Conservation (phyloP, 2,797 vertebrate genomes). For the Eidolon dupreanum region DNA sequence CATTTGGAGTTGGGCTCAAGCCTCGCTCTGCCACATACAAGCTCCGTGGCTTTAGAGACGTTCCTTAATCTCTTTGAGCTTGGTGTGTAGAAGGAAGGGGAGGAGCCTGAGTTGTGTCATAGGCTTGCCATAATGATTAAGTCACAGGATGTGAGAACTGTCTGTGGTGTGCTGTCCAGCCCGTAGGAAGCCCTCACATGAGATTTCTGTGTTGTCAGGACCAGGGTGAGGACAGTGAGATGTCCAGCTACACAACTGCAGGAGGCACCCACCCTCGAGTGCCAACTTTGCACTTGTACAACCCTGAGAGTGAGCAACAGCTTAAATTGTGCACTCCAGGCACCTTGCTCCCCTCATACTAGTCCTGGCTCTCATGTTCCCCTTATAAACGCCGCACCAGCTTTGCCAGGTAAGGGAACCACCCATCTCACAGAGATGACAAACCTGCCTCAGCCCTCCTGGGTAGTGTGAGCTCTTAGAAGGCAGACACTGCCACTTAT, state of each 20-base stretch:
- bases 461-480: background rate
- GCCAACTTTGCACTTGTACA: background rate
- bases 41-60: background rate
- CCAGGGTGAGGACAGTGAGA: background rate
- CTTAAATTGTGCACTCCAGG: rapidly evolving
- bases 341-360: background rate
- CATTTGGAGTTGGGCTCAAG: too few relatives aligned
- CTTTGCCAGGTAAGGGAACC: background rate
- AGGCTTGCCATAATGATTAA: too few relatives aligned
- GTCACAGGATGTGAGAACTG: too few relatives aligned
- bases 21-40: background rate
- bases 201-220: background rate
- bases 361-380: background rate
- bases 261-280: background rate
- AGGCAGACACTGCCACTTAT: background rate
- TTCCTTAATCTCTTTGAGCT: background rate
- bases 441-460: background rate
- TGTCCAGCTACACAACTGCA: rapidly evolving
- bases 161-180: background rate
- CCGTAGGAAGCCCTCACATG: background rate
- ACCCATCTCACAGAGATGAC: background rate
- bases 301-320: background rate
- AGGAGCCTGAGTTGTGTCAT: background rate
- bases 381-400: too few relatives aligned
- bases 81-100: too few relatives aligned